phyloP scores from a whole-genome alignment of 2,888 invertebrate genomes.

The Copidosoma aretas region DNA sequence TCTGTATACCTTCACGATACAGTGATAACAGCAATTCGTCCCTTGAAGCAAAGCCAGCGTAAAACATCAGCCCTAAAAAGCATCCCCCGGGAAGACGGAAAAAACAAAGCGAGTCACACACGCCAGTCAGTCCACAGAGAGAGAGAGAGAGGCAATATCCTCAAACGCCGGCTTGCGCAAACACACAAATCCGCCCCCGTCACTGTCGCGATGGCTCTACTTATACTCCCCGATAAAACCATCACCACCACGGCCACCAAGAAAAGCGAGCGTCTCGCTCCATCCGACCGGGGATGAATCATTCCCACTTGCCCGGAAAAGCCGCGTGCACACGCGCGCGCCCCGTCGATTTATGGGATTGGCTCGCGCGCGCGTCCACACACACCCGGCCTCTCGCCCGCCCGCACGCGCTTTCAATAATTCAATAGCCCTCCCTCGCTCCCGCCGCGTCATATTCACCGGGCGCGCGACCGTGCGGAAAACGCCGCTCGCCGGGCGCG shows the following conservation, averaged over 20 bases:
- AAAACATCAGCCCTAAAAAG: too few relatives aligned
- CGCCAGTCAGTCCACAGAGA: too few relatives aligned
- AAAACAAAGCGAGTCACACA: too few relatives aligned
- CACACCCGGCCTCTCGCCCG: not conserved
- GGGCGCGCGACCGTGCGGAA: constrained; percentile 14
- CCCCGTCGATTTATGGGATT: not conserved
- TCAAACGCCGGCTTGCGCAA: too few relatives aligned
- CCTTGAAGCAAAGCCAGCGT: too few relatives aligned
- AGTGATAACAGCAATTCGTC: too few relatives aligned
- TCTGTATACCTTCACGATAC: too few relatives aligned
- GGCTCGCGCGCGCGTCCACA: not conserved
- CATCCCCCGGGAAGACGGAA: too few relatives aligned
- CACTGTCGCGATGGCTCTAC: too few relatives aligned
- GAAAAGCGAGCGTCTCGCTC: not conserved
- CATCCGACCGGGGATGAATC: not conserved
- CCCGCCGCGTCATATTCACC: not conserved
- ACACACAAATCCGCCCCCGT: too few relatives aligned
- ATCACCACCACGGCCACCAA: not conserved
- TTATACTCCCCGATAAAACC: too few relatives aligned
- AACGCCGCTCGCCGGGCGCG: not conserved
- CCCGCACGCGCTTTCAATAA: constrained; percentile 11
- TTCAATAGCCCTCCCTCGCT: constrained; percentile 13
- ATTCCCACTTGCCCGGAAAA: not conserved
- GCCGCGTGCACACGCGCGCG: not conserved
- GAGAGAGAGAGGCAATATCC: too few relatives aligned